A percentile compares a stretch with the other conserved stretches of the same genome.
phyloP scores from a whole-genome alignment of 2,797 vertebrate genomes.

The Sebastes matsubarae region DNA sequence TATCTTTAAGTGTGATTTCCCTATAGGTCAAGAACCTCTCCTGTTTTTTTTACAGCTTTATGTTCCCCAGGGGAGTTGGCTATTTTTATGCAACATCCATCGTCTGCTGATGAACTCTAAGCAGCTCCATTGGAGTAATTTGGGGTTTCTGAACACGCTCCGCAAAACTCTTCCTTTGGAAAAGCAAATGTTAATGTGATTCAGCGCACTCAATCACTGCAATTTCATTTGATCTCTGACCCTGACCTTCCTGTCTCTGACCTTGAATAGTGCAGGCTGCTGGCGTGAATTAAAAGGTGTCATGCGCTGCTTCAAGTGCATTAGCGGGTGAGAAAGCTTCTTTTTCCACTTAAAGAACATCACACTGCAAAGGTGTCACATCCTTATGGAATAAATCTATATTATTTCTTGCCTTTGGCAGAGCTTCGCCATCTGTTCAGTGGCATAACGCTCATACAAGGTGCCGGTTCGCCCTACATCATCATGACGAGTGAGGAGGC shows the following conservation, averaged over 20 bases:
- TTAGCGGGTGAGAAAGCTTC: not conserved
- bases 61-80: not conserved
- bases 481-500: not conserved
- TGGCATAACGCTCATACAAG: not conserved
- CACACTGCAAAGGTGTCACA: not conserved
- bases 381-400: constrained; percentile 17
- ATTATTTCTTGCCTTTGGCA: not conserved
- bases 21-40: not conserved
- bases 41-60: not conserved
- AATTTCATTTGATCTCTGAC: not conserved
- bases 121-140: not conserved
- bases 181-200: constrained; percentile 22
- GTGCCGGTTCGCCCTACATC: not conserved
- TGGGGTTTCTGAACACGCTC: not conserved
- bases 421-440: constrained; percentile 12
- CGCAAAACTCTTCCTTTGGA: not conserved
- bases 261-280: not conserved
- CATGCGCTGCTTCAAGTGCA: constrained; percentile 18
- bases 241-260: not conserved
- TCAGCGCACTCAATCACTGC: constrained; percentile 20
- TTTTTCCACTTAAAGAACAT: constrained; percentile 3
- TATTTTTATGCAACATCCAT: not conserved
- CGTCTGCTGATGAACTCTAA: not conserved
- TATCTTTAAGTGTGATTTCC: not conserved
- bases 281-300: constrained; percentile 18